A percentile compares a stretch with the other conserved stretches of the same genome.
phyloP scores from a whole-genome alignment of 2,888 invertebrate species.

The Ecdyonurus torrentis region DNA sequence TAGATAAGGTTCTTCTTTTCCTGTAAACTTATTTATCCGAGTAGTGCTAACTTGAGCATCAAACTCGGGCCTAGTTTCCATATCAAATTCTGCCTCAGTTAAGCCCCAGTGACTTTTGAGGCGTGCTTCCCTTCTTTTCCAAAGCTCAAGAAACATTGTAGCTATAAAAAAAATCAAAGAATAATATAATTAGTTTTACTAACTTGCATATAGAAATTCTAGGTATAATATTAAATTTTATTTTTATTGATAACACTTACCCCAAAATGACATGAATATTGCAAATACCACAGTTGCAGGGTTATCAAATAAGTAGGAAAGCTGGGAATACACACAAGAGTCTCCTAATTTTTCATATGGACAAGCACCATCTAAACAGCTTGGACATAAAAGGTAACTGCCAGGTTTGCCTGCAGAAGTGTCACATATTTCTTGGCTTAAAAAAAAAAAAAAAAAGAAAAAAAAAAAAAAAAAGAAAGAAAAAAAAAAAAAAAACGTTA shows the following conservation, averaged over 20 bases:
- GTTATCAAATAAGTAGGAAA: slow-evolving; percentile 67
- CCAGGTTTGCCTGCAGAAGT: slow-evolving; percentile 39
- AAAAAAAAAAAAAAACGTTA: too few relatives aligned
- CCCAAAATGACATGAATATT: slow-evolving; percentile 94
- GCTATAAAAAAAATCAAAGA: slow-evolving; percentile 32
- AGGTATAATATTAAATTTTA: too few relatives aligned
- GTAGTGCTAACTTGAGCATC: slow-evolving; percentile 74
- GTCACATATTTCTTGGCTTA: slow-evolving; percentile 66
- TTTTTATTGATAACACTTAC: too few relatives aligned
- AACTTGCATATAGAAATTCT: too few relatives aligned
- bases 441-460: slow-evolving; percentile 17
- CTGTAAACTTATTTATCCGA: slow-evolving; percentile 79
- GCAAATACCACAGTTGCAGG: slow-evolving; percentile 89
- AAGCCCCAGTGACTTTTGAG: slow-evolving; percentile 96
- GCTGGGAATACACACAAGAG: slow-evolving; percentile 33
- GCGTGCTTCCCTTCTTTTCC: slow-evolving; percentile 87
- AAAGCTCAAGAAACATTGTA: slow-evolving; percentile 81
- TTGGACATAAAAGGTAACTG: slow-evolving; percentile 35
- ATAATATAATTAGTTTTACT: too few relatives aligned
- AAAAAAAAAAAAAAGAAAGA: neutral
- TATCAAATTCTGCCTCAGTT: slow-evolving; percentile 73
- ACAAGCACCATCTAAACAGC: slow-evolving; percentile 33
- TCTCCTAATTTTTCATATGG: slow-evolving; percentile 31
- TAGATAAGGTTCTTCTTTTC: slow-evolving; percentile 79
- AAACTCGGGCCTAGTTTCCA: slow-evolving; percentile 83